These are phyloP conservation scores for Agonopterix arenella DNA, from an alignment of 2,888 invertebrate species.

Conservation along the genomic window DNA sequence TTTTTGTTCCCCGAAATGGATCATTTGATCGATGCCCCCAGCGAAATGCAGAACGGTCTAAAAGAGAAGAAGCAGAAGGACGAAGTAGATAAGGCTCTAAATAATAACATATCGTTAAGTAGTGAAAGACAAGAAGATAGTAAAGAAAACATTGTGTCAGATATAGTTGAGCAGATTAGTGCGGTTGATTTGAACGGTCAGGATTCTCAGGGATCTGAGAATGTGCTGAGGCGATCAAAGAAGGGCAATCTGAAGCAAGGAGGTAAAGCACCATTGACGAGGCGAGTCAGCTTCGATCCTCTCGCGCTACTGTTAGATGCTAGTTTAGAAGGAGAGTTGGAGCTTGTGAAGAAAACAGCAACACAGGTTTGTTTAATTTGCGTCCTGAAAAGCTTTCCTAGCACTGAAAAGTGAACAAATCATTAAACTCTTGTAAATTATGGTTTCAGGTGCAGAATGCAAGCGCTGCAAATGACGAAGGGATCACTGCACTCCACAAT, in stretches of 20 bases:
- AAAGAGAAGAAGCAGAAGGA: slow-evolving; percentile 59
- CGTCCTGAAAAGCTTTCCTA: too few relatives aligned
- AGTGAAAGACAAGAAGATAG: slow-evolving; percentile 61
- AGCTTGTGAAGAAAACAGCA: slow-evolving; percentile 96
- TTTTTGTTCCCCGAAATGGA: slow-evolving; percentile 88
- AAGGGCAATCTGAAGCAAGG: slow-evolving; percentile 89
- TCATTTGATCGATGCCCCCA: slow-evolving; percentile 72
- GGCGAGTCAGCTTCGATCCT: slow-evolving; percentile 98
- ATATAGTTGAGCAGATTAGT: slow-evolving; percentile 69
- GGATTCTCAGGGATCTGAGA: slow-evolving; percentile 74
- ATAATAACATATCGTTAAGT: slow-evolving; percentile 39
- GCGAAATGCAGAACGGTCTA: slow-evolving; percentile 43
- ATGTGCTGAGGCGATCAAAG: slow-evolving; percentile 80
- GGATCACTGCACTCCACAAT: slow-evolving; percentile 99
- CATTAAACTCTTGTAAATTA: not conserved
- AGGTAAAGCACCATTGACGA: slow-evolving; percentile 83
- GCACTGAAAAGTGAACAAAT: not conserved
- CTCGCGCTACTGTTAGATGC: slow-evolving; percentile 97
- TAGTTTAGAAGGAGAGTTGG: slow-evolving; percentile 97
- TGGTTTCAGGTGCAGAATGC: slow-evolving; percentile 89
- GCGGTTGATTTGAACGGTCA: slow-evolving; percentile 70
- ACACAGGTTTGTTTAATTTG: slow-evolving; percentile 80
- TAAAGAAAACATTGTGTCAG: slow-evolving; percentile 55
- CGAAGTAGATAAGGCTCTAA: slow-evolving; percentile 60
- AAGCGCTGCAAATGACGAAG: slow-evolving; percentile 98